Percentiles rank a stretch among this genome's conserved stretches.
Conservation (phyloP, 2,888 invertebrate genomes). For the Stenoptilia bipunctidactyla region DNA sequence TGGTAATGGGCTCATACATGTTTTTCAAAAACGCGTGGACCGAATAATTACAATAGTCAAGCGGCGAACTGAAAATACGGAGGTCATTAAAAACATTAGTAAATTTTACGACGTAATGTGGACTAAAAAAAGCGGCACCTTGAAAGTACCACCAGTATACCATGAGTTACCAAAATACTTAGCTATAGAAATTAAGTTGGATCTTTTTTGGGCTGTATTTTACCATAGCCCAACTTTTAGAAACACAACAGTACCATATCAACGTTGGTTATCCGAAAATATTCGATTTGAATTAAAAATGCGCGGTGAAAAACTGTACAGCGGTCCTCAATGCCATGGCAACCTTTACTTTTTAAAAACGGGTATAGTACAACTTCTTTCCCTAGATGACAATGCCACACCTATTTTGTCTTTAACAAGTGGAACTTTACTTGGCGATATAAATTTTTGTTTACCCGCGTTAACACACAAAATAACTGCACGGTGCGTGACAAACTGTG, state of each 20-base stretch:
- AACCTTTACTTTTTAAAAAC: conserved; percentile 42
- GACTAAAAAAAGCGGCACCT: conserved; percentile 3
- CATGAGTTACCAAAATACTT: conserved; percentile 4
- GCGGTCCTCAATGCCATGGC: conserved; percentile 26
- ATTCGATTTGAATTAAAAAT: conserved; percentile 36
- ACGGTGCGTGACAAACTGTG: conserved; percentile 46
- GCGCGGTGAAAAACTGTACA: conserved; percentile 40
- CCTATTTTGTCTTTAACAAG: conserved; percentile 40
- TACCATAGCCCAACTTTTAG: conserved; percentile 10
- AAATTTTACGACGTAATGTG: conserved; percentile 1
- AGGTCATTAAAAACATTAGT: not conserved
- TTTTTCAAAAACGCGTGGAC: no score
- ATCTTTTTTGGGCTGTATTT: conserved; percentile 7
- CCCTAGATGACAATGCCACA: conserved; percentile 39
- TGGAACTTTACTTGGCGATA: conserved; percentile 47
- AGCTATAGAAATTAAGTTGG: conserved; percentile 1
- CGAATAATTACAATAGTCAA: no score
- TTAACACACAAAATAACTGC: conserved; percentile 25
- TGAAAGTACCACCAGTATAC: not conserved
- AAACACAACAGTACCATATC: conserved; percentile 27
- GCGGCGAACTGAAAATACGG: not conserved
- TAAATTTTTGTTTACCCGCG: conserved; percentile 34
- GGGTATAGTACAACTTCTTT: conserved; percentile 44
- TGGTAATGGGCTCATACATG: no score
- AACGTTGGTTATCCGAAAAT: conserved; percentile 33